Conservation (phyloP, 2,113 vertebrate species). For the Anoplopoma fimbria region DNA sequence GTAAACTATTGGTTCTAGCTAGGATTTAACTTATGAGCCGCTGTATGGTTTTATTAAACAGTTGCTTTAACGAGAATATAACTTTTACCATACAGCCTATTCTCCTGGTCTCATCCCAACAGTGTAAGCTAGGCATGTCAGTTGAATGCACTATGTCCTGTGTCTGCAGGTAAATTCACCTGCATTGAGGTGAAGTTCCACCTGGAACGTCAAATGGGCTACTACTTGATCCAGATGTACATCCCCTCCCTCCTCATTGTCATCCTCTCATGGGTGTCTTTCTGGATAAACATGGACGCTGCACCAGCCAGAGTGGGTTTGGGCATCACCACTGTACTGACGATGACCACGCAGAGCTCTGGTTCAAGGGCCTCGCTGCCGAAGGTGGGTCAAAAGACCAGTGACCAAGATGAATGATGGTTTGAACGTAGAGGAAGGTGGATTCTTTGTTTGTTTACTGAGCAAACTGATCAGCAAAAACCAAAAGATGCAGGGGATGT, state of each 20-base stretch:
- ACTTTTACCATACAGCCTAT: not conserved
- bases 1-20: not conserved
- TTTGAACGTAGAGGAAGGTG: not conserved
- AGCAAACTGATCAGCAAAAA: not conserved
- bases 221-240: constrained; percentile 98
- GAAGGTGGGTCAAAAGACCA: constrained; percentile 86
- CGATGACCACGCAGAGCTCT: constrained; percentile 95
- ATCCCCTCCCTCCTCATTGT: constrained; percentile 94
- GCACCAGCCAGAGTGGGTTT: constrained; percentile 92
- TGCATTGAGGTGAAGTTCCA: constrained; percentile 97
- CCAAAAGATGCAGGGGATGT: not conserved
- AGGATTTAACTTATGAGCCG: not conserved
- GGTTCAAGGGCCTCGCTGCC: constrained; percentile 92
- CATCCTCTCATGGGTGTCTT: constrained; percentile 95
- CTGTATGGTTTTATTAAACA: not conserved
- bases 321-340: constrained; percentile 94
- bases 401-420: not conserved
- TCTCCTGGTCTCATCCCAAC: not conserved
- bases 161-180: constrained; percentile 89
- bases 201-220: constrained; percentile 94
- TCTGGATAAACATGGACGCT: constrained; percentile 97
- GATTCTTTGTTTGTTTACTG: not conserved
- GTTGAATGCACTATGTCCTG: not conserved
- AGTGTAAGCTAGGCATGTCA: not conserved
- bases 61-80: not conserved